Evolutionary conservation across 2,888 invertebrate genomes (phyloP).

Genomic region (Podotricha telesiphe): DNA sequence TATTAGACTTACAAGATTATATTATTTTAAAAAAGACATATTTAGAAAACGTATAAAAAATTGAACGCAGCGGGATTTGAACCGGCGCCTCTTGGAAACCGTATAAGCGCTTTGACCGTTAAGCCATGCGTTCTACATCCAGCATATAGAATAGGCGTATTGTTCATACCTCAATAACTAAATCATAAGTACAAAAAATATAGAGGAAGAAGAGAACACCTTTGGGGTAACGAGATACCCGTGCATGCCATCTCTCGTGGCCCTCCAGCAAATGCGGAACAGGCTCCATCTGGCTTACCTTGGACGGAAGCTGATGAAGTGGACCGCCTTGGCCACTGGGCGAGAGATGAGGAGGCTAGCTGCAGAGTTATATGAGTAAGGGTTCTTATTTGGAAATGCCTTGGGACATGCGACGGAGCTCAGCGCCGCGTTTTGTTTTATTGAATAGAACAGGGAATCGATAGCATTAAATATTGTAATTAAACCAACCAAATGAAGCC

Average conservation of each 20-base stretch:
- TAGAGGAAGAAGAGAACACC: slow-evolving; percentile 49
- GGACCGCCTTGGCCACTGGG: slow-evolving; percentile 69
- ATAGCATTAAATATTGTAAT: no score
- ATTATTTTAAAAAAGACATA: no score
- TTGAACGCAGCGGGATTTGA: no score
- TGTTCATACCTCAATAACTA: not conserved
- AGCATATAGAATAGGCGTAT: no score
- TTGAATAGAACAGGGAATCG: not conserved
- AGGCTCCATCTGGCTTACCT: slow-evolving; percentile 65
- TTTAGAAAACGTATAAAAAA: no score
- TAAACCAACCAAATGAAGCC: no score
- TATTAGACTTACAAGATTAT: no score
- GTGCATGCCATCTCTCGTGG: slow-evolving; percentile 71
- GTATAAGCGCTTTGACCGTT: no score
- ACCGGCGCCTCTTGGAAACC: no score
- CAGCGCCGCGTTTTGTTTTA: not conserved
- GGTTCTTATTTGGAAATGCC: no score
- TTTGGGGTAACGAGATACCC: slow-evolving; percentile 56
- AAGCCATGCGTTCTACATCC: no score
- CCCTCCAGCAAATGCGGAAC: slow-evolving; percentile 72
- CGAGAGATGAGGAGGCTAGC: slow-evolving; percentile 61
- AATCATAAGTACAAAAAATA: not conserved
- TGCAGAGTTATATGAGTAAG: slow-evolving; percentile 51
- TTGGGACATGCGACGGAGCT: not conserved
- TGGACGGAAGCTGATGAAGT: slow-evolving; percentile 74